These are phyloP conservation scores for Plutomurus gul DNA, from an alignment of 1,140 invertebrate species.

Conservation along the genomic window DNA sequence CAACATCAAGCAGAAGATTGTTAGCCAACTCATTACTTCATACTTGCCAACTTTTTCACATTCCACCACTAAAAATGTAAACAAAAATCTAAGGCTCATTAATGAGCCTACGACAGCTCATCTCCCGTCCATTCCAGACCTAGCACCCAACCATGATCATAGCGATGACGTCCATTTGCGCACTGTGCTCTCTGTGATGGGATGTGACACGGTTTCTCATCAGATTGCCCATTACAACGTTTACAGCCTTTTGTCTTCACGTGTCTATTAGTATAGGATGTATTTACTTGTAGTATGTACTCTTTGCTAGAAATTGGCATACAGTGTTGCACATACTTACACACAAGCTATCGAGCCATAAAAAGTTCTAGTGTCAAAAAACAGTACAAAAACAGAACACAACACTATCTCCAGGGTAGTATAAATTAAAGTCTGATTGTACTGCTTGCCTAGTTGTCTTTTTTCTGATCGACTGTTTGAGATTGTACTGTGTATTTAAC, in stretches of 20 bases:
- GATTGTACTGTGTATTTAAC: not conserved
- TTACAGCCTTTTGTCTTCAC: no score
- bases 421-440: slow-evolving; percentile 14
- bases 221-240: not conserved
- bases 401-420: not conserved
- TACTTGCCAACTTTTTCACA: slow-evolving; percentile 27
- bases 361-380: not conserved
- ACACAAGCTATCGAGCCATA: no score
- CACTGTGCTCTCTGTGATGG: no score
- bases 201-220: not conserved
- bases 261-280: not conserved
- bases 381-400: not conserved
- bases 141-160: not conserved
- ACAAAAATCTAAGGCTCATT: slow-evolving; percentile 24
- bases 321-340: not conserved
- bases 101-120: slow-evolving; percentile 20
- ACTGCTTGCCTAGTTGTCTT: not conserved
- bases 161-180: slow-evolving; percentile 7
- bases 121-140: not conserved
- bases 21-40: slow-evolving; percentile 20
- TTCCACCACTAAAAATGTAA: slow-evolving; percentile 25
- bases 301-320: not conserved
- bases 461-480: not conserved
- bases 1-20: not conserved
- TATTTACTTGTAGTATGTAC: not conserved